Evolutionary conservation across 2,797 vertebrate species (phyloP).

Genomic region (Bothrops alternatus): DNA sequence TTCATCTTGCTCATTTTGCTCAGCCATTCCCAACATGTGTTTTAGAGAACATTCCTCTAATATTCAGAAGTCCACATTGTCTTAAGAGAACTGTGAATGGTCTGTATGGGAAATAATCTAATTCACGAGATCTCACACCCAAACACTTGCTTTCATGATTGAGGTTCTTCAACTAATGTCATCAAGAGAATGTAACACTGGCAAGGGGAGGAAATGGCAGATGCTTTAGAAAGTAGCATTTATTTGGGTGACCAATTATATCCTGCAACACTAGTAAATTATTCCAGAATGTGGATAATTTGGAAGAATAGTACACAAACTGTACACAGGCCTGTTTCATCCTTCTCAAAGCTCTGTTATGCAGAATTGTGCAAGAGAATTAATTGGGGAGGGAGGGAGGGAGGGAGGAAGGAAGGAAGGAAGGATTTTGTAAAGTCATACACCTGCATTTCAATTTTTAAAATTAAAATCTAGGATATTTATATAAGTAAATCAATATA

Average conservation of each 20-base stretch:
- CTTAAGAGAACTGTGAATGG: neutral
- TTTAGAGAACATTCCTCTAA: neutral
- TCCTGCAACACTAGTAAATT: neutral
- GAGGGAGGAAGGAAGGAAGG: no score
- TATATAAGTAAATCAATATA: constrained; percentile 24
- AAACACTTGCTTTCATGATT: neutral
- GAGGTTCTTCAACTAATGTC: neutral
- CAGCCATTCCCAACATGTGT: neutral
- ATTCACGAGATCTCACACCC: neutral
- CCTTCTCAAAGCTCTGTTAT: neutral
- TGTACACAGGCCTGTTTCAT: neutral
- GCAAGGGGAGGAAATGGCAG: no score
- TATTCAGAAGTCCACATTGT: neutral
- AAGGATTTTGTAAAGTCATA: neutral
- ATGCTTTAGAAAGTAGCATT: neutral
- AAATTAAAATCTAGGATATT: constrained; percentile 19
- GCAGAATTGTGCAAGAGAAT: neutral
- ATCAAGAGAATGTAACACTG: neutral
- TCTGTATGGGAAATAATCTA: neutral
- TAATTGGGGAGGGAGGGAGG: neutral
- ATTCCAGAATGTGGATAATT: neutral
- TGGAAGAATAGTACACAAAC: neutral
- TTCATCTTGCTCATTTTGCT: neutral
- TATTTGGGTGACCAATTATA: neutral
- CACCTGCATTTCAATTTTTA: neutral